phyloP scores from a whole-genome alignment of 2,888 invertebrate species.

The Campoplex nolae region DNA sequence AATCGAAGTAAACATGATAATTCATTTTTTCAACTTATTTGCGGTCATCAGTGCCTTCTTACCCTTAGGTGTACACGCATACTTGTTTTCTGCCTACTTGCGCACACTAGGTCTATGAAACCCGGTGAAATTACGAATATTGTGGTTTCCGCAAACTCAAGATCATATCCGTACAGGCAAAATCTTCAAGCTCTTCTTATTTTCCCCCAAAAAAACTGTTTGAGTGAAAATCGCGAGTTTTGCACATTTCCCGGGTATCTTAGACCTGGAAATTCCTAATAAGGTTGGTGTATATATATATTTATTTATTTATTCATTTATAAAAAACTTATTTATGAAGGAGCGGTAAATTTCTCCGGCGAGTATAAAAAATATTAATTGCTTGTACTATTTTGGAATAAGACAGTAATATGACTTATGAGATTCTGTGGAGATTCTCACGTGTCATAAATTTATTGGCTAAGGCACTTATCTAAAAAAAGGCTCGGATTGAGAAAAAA shows the following conservation, averaged over 20 bases:
- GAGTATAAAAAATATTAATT: constrained; percentile 23
- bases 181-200: too few species aligned
- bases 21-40: too few species aligned
- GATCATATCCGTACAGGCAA: too few species aligned
- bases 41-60: too few species aligned
- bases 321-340: constrained; percentile 32
- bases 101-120: not conserved
- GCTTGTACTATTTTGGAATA: constrained; percentile 33
- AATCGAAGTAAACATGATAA: too few species aligned
- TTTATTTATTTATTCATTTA: not conserved
- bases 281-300: not conserved
- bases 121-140: not conserved
- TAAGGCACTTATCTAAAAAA: not conserved
- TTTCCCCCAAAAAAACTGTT: too few species aligned
- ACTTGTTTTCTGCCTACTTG: not conserved
- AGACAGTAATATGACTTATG: not conserved
- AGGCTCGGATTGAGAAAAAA: constrained; percentile 1
- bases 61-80: too few species aligned
- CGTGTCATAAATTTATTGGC: constrained; percentile 1
- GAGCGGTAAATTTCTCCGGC: constrained; percentile 24
- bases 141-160: not conserved
- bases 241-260: not conserved
- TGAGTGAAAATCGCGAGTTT: not conserved
- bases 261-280: not conserved
- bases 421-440: not conserved